Base-by-base conservation (phyloP, 2,797 vertebrate species). In the Scleropages formosus region DNA sequence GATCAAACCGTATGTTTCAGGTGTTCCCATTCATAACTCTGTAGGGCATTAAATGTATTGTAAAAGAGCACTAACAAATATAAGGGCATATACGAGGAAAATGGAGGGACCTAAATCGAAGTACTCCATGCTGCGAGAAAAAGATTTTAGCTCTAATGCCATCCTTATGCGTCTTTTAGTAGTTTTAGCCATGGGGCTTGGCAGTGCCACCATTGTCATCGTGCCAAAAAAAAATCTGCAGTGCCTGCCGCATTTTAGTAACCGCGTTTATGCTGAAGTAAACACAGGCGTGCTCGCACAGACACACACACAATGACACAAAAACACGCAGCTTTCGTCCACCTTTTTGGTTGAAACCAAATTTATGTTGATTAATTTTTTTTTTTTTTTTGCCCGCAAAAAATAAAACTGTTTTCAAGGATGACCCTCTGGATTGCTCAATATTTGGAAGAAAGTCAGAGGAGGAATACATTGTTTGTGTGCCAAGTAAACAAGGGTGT, bases 171-270 rank as follows among this genome's bases (percentile, higher is more conserved):
- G 93, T 96, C 94, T 93, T 94, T 94, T 90, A 95, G 94, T 93
- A 91, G 92, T 93, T 93, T 90, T 93, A 93, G 95, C 96, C 95
- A 94, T 91, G 92, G 95, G 96, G 94, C 92, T 97, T 97, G 96
- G 96, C 96, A 95, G 91, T 82, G 90, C 87, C 92, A 89, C 86
- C 86, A 70, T 89, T 95, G 96, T 96, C 95, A 95, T 84, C 22
- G 92, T 93, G 93, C 93, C 96, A 98, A 94, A 90, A 88, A 95
- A 71, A 94, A 93, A 94, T 94, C 95, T 94, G 95, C 96, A 96
- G 95, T 94, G 94, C 87, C 93, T 96, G 95, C 94, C 91, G 93
- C 94, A 95, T 95, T 93, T 94, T 91, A 89, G 88, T 88, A 91
- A 91, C 87, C 83, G 89, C 90, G 90, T 90, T 91, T 93, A 90